A percentile compares a stretch with the other conserved stretches of the same genome.
Conservation (phyloP, 2,888 invertebrate species). For the Cantharis nigra region DNA sequence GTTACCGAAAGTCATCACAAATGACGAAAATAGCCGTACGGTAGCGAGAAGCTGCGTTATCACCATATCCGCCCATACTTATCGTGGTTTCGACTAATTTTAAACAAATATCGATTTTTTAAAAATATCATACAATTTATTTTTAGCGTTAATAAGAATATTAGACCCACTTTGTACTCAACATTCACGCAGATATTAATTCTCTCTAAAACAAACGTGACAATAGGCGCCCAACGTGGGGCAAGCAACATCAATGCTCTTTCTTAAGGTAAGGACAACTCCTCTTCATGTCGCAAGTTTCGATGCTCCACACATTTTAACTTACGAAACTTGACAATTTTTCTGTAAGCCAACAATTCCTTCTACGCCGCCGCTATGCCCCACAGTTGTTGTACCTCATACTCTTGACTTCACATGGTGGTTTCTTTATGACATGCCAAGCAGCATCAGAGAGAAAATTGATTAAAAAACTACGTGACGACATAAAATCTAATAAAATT, state of each 20-base stretch:
- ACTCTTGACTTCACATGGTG: background rate
- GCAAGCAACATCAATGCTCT: background rate
- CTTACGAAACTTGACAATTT: background rate
- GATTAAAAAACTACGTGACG: background rate
- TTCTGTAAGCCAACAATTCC: background rate
- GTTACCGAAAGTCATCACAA: background rate
- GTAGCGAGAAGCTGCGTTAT: background rate
- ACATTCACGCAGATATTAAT: background rate
- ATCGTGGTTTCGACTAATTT: background rate
- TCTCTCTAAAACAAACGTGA: background rate
- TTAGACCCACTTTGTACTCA: background rate
- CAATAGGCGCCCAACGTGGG: background rate
- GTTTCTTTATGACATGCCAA: background rate
- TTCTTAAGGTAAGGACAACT: background rate
- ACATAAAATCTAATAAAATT: slow-evolving; percentile 3
- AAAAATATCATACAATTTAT: background rate
- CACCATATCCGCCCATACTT: background rate
- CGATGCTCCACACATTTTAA: background rate
- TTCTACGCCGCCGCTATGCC: background rate
- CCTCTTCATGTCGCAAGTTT: background rate
- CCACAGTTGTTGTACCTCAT: background rate
- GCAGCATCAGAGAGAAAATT: background rate
- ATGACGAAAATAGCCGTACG: background rate
- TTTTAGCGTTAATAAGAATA: background rate
- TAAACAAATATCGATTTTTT: background rate